Conservation (phyloP, 2,888 invertebrate species). For the Dryococelus australis region DNA sequence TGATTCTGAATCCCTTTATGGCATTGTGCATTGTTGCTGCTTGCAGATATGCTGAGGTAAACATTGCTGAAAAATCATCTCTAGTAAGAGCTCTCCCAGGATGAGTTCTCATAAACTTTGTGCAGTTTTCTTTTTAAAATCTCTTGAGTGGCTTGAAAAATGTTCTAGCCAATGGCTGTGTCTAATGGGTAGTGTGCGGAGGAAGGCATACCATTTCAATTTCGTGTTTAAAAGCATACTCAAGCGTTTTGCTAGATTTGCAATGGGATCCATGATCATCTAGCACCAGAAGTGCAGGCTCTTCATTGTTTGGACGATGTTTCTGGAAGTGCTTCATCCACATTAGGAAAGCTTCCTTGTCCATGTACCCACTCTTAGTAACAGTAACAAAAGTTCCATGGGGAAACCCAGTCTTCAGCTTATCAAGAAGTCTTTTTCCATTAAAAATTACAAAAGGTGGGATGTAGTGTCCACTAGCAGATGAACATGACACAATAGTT, state of each 20-base stretch:
- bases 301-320: too few species aligned
- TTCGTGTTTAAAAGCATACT: neutral
- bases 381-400: neutral
- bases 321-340: slow-evolving; percentile 22
- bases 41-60: slow-evolving; percentile 21
- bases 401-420: neutral
- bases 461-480: slow-evolving; percentile 6
- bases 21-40: slow-evolving; percentile 23
- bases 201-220: slow-evolving; percentile 24
- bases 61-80: slow-evolving; percentile 12
- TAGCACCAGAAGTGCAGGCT: neutral
- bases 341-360: slow-evolving; percentile 6
- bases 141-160: slow-evolving; percentile 12
- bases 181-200: neutral
- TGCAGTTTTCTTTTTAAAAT: slow-evolving; percentile 17
- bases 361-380: slow-evolving; percentile 5
- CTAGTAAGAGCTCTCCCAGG: too few species aligned
- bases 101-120: neutral
- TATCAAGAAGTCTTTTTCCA: neutral
- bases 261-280: neutral
- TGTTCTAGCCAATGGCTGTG: too few species aligned
- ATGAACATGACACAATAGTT: slow-evolving; percentile 4
- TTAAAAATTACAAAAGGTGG: slow-evolving; percentile 17
- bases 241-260: slow-evolving; percentile 27
- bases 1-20: neutral